Evolutionary conservation across 2,888 invertebrate genomes (phyloP).

Genomic region (Tineola bisselliella): DNA sequence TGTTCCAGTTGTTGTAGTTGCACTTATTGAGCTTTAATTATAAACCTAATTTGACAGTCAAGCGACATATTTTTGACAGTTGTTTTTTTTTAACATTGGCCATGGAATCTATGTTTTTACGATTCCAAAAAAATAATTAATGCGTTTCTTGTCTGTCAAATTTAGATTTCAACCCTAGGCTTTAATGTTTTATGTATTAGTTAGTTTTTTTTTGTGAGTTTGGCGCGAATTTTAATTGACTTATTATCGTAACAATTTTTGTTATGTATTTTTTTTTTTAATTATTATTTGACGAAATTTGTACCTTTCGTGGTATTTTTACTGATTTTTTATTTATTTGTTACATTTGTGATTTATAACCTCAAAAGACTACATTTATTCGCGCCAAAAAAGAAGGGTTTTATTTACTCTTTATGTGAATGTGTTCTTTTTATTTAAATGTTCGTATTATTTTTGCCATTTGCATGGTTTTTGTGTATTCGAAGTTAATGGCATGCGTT

Average conservation of each 20-base stretch:
- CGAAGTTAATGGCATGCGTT: slow-evolving; percentile 10
- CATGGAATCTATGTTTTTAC: neutral
- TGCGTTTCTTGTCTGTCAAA: neutral
- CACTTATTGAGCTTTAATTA: slow-evolving; percentile 25
- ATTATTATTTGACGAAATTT: too few relatives aligned
- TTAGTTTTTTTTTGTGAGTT: neutral
- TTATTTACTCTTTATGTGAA: too few relatives aligned
- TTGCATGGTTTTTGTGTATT: slow-evolving; percentile 14
- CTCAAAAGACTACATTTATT: too few relatives aligned
- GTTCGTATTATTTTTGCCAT: slow-evolving; percentile 16
- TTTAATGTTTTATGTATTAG: neutral
- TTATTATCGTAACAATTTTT: neutral
- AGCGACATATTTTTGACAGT: neutral
- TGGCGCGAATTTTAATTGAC: neutral
- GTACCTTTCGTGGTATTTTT: too few relatives aligned
- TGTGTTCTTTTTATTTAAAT: neutral
- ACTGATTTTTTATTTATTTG: too few relatives aligned
- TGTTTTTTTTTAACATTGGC: neutral
- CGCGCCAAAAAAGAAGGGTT: too few relatives aligned
- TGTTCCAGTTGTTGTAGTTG: slow-evolving; percentile 35
- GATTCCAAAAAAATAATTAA: neutral
- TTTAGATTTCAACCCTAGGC: neutral
- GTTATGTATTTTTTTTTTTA: too few relatives aligned
- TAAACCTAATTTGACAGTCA: neutral
- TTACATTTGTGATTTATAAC: too few relatives aligned